Percentiles rank a stretch among this genome's conserved stretches.
These are phyloP conservation scores for Rhodophaea formosa DNA, from an alignment of 2,888 invertebrate genomes.

Conservation along the genomic window DNA sequence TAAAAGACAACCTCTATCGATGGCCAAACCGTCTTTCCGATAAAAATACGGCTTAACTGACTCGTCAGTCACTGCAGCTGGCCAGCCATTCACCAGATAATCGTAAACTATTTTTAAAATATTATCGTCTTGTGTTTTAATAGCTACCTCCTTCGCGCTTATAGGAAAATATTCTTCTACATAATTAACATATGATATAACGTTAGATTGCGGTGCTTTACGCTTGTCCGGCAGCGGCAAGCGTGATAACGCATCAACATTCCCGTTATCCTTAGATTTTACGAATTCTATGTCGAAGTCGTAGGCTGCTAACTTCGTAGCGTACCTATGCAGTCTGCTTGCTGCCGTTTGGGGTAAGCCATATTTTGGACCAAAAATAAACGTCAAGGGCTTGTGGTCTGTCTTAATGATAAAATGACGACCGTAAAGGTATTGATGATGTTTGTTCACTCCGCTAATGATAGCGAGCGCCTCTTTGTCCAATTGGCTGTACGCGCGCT, in stretches of 20 bases:
- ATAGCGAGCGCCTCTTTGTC: slow-evolving; percentile 31
- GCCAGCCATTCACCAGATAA: neutral
- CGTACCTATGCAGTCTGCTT: slow-evolving; percentile 41
- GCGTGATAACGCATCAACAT: slow-evolving; percentile 32
- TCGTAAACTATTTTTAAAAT: neutral
- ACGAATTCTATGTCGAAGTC: slow-evolving; percentile 32
- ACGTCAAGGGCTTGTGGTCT: slow-evolving; percentile 16
- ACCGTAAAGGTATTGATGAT: slow-evolving; percentile 20
- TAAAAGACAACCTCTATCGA: neutral
- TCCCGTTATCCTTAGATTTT: slow-evolving; percentile 22
- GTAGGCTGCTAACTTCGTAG: slow-evolving; percentile 42
- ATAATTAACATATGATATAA: neutral
- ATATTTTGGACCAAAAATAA: slow-evolving; percentile 5
- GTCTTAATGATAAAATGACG: slow-evolving; percentile 21
- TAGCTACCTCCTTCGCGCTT: neutral
- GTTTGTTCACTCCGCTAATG: slow-evolving; percentile 25
- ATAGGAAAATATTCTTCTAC: neutral
- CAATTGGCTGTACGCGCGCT: slow-evolving; percentile 32
- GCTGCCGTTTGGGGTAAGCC: slow-evolving; percentile 41
- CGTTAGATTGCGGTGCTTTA: neutral
- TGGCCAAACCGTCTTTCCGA: neutral
- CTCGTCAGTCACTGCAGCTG: neutral
- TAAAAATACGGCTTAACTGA: neutral
- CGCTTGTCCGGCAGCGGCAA: slow-evolving; percentile 1
- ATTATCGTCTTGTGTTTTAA: neutral